phyloP scores from a whole-genome alignment of 2,113 vertebrate species.

The Menura novaehollandiae region DNA sequence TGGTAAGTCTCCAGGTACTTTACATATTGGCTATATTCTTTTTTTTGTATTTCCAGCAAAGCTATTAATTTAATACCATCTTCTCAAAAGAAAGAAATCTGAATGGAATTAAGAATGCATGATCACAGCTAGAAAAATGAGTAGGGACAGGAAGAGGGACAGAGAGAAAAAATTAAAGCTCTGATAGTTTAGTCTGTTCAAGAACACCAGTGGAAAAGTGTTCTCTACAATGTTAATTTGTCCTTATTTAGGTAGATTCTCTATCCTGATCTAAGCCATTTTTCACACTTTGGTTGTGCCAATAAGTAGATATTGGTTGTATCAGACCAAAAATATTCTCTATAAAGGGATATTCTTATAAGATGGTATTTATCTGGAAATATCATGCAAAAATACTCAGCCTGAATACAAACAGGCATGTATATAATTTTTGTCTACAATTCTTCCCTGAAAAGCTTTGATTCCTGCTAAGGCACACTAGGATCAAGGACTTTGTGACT shows the following conservation, averaged over 20 bases:
- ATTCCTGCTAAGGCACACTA: neutral
- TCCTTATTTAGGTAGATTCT: neutral
- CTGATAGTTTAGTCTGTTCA: neutral
- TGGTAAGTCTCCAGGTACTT: constrained; percentile 48
- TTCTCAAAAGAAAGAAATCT: constrained; percentile 13
- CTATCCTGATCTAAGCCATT: neutral
- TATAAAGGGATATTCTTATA: neutral
- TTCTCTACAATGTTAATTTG: neutral
- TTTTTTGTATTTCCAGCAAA: neutral
- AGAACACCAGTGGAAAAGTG: neutral
- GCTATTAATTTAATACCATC: neutral
- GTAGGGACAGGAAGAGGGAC: neutral
- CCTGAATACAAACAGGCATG: accelerated
- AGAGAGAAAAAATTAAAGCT: neutral
- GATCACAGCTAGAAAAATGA: constrained; percentile 4
- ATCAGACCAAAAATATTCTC: neutral
- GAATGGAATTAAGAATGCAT: constrained; percentile 19
- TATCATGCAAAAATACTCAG: neutral
- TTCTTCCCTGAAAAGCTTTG: neutral
- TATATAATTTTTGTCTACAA: neutral
- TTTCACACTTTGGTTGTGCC: neutral
- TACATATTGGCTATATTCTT: constrained; percentile 10
- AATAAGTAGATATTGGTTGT: neutral
- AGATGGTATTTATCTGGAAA: neutral
- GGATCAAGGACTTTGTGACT: neutral